Conservation (phyloP, 1,140 invertebrate genomes). For the Drosophila lacertosa region DNA sequence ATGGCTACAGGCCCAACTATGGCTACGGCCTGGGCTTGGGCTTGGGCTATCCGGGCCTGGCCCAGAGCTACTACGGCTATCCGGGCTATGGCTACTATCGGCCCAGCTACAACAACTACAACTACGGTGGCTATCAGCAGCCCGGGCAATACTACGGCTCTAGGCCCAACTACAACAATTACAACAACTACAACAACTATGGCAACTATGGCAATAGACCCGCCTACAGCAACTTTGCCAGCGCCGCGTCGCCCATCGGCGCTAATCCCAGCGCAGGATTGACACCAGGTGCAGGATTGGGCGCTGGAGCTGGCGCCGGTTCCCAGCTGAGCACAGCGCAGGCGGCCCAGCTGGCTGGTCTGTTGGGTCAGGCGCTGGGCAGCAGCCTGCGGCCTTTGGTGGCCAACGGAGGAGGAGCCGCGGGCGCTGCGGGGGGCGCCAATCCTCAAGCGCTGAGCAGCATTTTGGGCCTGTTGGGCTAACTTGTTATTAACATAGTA, state of each 20-base stretch:
- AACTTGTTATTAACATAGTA: constrained; percentile 4
- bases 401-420: constrained; percentile 58
- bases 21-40: constrained; percentile 41
- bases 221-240: not conserved
- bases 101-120: constrained; percentile 41
- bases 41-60: constrained; percentile 51
- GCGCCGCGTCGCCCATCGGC: not conserved
- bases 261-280: constrained; percentile 1
- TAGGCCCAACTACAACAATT: constrained; percentile 45
- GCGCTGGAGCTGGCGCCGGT: constrained; percentile 8
- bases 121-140: constrained; percentile 56
- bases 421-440: constrained; percentile 12
- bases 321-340: constrained; percentile 53
- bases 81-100: constrained; percentile 49
- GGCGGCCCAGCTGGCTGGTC: constrained; percentile 60
- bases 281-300: not conserved
- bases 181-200: constrained; percentile 23
- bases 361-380: constrained; percentile 64
- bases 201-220: constrained; percentile 24
- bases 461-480: constrained; percentile 53
- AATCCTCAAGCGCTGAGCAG: constrained; percentile 55
- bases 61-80: constrained; percentile 46
- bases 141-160: constrained; percentile 53
- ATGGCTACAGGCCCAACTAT: constrained; percentile 34
- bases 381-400: constrained; percentile 62